Base-by-base conservation (phyloP, 1,140 invertebrate species). In the Aradophagus sp. region DNA sequence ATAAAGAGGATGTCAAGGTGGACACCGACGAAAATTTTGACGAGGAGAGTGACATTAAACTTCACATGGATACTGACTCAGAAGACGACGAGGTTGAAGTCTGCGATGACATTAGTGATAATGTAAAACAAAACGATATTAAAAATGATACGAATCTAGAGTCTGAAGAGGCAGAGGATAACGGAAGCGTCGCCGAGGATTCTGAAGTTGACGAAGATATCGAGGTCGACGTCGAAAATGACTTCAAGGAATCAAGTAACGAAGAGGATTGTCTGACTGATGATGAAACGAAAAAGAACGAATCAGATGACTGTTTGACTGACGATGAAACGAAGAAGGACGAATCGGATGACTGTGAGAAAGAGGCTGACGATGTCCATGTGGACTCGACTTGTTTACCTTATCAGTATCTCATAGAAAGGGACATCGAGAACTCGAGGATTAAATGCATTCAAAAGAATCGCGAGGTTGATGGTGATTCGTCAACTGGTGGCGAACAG, bases 361-460 rank as follows among this genome's bases (percentile, higher is more conserved):
- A 35, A 23, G 53, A 65, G 26, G 38, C 44, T 12, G 62, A 62
- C 26, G 67, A 71, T 10, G 19, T 13, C 4, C 71, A 74, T 13
- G 31, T 69, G 7, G 75, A 83, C 29, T 73, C 81, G 11, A 72
- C 41, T 0, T 77, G 79, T 62, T 55, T 83, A 45, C 79, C 79
- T 0, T 80, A 84, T 58, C 83, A 84, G 15, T 84, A 84, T 52
- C 59, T 83, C 0, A 84, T 82, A 26, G 80, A 86, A 55, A 55
- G 74, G 32, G 82, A 84, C 35, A 80, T 80, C 23, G 76, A 84
- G 26, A 74, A 73, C 45, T 71, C 62, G 1, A 32, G 61, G 0
- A 63, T 66, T 0, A 66, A 62, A 19, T 66, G 44, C 15, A 66
- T 65, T 23, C 35, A 52, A 16, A 73, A 59, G n/a, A 55, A 36